Evolutionary conservation across 2,797 vertebrate genomes (phyloP), one percentile per base, ranked within the genome.

Genomic region (Acanthurus tractus): DNA sequence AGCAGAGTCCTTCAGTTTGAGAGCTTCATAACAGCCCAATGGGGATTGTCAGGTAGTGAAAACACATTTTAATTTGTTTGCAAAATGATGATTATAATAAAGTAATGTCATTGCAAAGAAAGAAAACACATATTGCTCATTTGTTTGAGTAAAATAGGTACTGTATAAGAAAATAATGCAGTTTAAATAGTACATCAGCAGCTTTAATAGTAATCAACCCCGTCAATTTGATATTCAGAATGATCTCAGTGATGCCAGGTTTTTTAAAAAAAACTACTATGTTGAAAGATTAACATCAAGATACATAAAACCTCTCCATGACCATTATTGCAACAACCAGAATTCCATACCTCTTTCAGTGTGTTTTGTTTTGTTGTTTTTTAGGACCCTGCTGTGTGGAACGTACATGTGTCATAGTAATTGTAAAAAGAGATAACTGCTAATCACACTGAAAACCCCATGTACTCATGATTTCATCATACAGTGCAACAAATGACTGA

Each of bases 1-100:
- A 97, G 90, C 95, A 95, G 87, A 95, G 93, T 50, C 87, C 94
- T 4, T 88, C 92, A 8, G 94, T 94, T 78, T 96, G 63, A 88
- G 74, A 82, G 88, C 90, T 76, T 92, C 82, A 83, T 92, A 87
- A 80, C 94, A 92, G 25, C 75, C 89, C 42, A 55, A 38, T 25
- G 90, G 34, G 89, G 91, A 95, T 88, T 20, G 87, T 92, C 92
- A 96, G 96, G 96, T 96, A 88, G 38, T 44, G 52, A 36, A 11
- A 59, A 8, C 8, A 76, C 17, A 25, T 18, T 45, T 1, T 22
- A 15, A 1, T 45, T 65, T 0, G 50, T 17, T 59, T 49, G n/a
- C 9, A 40, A 59, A 67, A 53, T 62, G 1, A 48, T 36, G 6
- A 70, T 17, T 12, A 38, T 50, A 13, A 54, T 52, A 2, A 20